Conservation (phyloP, 2,113 vertebrate species). For the Apodemus speciosus region DNA sequence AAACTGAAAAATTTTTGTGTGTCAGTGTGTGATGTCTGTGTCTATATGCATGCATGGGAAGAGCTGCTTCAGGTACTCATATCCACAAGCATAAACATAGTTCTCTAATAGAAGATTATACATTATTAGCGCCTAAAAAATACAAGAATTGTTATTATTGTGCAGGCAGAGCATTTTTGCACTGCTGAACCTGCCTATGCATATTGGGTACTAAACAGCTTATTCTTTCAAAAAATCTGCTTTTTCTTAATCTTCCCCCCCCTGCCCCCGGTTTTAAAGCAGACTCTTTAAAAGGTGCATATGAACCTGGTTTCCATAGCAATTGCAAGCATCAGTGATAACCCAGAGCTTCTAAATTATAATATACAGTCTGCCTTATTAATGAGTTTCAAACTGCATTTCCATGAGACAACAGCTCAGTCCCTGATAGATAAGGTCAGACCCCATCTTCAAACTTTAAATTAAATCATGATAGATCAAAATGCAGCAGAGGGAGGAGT, state of each 20-base stretch:
- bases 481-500: constrained; percentile 62
- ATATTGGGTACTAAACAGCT: constrained; percentile 78
- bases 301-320: constrained; percentile 82
- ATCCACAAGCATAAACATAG: constrained; percentile 41
- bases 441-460: constrained; percentile 73
- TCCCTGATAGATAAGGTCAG: constrained; percentile 71
- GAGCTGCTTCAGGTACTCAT: neutral
- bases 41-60: neutral
- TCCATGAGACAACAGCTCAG: constrained; percentile 49
- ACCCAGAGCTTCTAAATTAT: constrained; percentile 79
- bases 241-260: constrained; percentile 46
- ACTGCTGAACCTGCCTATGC: constrained; percentile 75
- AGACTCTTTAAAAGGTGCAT: constrained; percentile 72
- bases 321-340: constrained; percentile 83
- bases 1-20: constrained; percentile 27
- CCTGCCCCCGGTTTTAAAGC: constrained; percentile 64
- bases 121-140: constrained; percentile 62
- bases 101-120: constrained; percentile 49
- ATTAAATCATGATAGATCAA: constrained; percentile 73
- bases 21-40: neutral
- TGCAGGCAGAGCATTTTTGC: constrained; percentile 75
- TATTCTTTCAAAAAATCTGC: constrained; percentile 71
- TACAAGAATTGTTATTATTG: constrained; percentile 62
- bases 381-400: constrained; percentile 77
- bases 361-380: constrained; percentile 75